Evolutionary conservation across 1,140 invertebrate genomes (phyloP).

Genomic region (Oncopeltus fasciatus): DNA sequence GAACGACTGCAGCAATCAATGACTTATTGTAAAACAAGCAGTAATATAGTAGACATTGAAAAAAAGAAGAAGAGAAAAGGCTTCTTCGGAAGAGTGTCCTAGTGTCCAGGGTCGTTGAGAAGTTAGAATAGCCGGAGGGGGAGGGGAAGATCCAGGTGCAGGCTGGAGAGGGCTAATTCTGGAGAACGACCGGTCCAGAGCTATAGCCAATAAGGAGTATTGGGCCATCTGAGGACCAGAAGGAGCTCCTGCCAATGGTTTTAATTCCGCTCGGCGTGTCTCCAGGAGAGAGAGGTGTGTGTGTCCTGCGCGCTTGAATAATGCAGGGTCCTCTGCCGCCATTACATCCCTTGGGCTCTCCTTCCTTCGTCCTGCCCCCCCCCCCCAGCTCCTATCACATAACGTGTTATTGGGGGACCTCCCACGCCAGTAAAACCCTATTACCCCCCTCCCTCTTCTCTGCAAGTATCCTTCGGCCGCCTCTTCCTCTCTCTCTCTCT

Average conservation of each 20-base stretch:
- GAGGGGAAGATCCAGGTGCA: not conserved
- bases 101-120: too few relatives aligned
- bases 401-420: not conserved
- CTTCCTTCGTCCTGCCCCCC: too few relatives aligned
- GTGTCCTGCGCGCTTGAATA: not conserved
- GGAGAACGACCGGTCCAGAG: not conserved
- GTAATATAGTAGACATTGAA: too few relatives aligned
- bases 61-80: not conserved
- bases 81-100: not conserved
- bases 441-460: not conserved
- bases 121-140: too few relatives aligned
- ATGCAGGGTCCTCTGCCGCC: not conserved
- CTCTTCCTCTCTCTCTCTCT: too few relatives aligned
- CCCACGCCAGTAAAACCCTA: not conserved
- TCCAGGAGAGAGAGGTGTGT: too few relatives aligned
- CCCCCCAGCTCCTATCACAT: not conserved
- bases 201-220: constrained; percentile 2
- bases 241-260: not conserved
- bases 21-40: too few relatives aligned
- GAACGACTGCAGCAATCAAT: too few relatives aligned
- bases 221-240: not conserved
- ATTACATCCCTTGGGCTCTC: not conserved
- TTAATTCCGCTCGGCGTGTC: not conserved
- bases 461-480: not conserved
- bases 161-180: not conserved